These are phyloP conservation scores for Diachrysia chrysitis DNA, from an alignment of 2,888 invertebrate genomes.

Conservation along the genomic window DNA sequence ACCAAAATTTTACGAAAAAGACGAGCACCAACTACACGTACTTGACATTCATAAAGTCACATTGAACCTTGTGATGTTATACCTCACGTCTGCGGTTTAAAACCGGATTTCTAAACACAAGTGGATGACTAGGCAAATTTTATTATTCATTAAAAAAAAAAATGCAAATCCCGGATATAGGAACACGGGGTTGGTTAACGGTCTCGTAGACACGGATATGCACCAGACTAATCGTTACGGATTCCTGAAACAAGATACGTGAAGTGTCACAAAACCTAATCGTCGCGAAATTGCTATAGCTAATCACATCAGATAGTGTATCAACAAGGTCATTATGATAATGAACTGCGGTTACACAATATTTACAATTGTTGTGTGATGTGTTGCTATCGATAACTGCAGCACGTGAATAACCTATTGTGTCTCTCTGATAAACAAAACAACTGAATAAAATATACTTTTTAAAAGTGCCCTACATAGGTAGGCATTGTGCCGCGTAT, in stretches of 20 bases:
- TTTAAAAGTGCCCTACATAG: not conserved
- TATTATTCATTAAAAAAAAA: not conserved
- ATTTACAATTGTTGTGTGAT: slow-evolving; percentile 3
- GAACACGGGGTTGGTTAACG: too few species aligned
- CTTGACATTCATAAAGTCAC: not conserved
- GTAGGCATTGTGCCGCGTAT: not conserved
- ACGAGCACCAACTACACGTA: not conserved
- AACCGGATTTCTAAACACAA: not conserved
- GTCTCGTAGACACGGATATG: not conserved
- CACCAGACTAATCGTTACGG: not conserved
- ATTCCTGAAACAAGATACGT: not conserved
- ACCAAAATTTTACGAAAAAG: too few species aligned
- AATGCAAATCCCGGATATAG: not conserved
- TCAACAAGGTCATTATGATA: slow-evolving; percentile 7
- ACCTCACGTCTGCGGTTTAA: not conserved
- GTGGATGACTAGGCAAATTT: not conserved
- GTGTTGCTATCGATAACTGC: not conserved
- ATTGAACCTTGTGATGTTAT: not conserved
- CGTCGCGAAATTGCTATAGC: not conserved
- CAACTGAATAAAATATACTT: not conserved
- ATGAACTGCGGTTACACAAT: slow-evolving; percentile 1
- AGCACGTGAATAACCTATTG: slow-evolving; percentile 1
- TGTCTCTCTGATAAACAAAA: not conserved
- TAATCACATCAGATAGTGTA: slow-evolving; percentile 4
- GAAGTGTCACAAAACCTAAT: not conserved